Conservation (phyloP, 1,140 invertebrate species). For the Polyergus mexicanus region DNA sequence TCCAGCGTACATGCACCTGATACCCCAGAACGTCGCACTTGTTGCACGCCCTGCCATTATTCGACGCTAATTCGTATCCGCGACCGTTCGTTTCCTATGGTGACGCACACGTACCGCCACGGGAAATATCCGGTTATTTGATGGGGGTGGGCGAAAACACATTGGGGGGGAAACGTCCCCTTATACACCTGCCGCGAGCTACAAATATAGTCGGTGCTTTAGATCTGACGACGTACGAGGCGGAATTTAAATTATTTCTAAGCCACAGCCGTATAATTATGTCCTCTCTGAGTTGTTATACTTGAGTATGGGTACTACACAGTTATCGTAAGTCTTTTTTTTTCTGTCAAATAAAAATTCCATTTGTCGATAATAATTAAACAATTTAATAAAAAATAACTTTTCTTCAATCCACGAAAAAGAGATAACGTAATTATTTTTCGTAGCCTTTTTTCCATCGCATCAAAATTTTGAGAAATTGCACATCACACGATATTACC, state of each 20-base stretch:
- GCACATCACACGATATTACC: background rate
- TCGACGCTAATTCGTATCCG: slow-evolving; percentile 76
- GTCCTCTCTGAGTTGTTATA: background rate
- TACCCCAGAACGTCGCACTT: slow-evolving; percentile 76
- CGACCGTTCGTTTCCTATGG: slow-evolving; percentile 68
- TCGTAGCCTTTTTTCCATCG: too few relatives aligned
- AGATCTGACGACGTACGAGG: slow-evolving; percentile 66
- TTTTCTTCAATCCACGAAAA: too few relatives aligned
- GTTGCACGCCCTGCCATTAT: slow-evolving; percentile 78
- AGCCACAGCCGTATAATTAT: slow-evolving; percentile 35
- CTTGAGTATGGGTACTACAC: background rate
- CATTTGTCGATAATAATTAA: background rate
- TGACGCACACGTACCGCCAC: slow-evolving; percentile 78
- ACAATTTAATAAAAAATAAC: too few relatives aligned
- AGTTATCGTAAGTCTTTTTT: background rate
- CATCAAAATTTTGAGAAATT: too few relatives aligned
- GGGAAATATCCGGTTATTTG: slow-evolving; percentile 80
- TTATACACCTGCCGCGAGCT: slow-evolving; percentile 63
- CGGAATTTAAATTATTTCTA: slow-evolving; percentile 71
- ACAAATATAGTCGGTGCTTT: slow-evolving; percentile 72
- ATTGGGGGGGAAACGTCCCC: background rate
- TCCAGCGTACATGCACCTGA: slow-evolving; percentile 76
- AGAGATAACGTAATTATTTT: too few relatives aligned
- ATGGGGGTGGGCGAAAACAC: slow-evolving; percentile 69
- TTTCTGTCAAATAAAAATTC: background rate